These are phyloP conservation scores for Macrobrachium rosenbergii DNA, from an alignment of 1,140 invertebrate genomes.

Conservation along the genomic window DNA sequence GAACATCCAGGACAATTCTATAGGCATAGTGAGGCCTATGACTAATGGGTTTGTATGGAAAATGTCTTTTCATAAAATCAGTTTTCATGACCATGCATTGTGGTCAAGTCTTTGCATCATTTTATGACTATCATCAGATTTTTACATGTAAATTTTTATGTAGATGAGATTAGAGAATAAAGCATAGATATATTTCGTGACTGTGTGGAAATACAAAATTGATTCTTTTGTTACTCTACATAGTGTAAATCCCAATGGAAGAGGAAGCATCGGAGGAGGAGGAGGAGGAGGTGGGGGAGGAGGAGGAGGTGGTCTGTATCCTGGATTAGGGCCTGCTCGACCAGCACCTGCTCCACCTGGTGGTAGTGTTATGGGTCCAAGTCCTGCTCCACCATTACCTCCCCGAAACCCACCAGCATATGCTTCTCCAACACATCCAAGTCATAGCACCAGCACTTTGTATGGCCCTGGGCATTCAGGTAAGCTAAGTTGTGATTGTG, in stretches of 20 bases:
- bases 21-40: too few relatives aligned
- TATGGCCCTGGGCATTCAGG: constrained; percentile 49
- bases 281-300: constrained; percentile 50
- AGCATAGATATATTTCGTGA: neutral
- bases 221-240: neutral
- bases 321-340: constrained; percentile 39
- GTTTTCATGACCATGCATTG: too few relatives aligned
- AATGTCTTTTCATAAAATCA: too few relatives aligned
- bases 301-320: constrained; percentile 42
- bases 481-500: neutral
- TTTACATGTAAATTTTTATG: too few relatives aligned
- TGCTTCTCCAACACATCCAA: constrained; percentile 36
- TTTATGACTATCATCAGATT: too few relatives aligned
- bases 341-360: constrained; percentile 45
- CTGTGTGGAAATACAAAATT: neutral
- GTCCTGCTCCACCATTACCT: constrained; percentile 47
- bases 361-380: constrained; percentile 11
- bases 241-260: constrained; percentile 39
- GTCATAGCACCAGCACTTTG: constrained; percentile 34
- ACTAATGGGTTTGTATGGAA: too few relatives aligned
- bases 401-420: constrained; percentile 35
- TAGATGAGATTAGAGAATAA: too few relatives aligned
- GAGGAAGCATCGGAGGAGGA: constrained; percentile 26
- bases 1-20: too few relatives aligned
- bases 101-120: too few relatives aligned